Evolutionary conservation across 92 coral and sea anemone genomes (phyloP).

Genomic region (Bergia sp.): DNA sequence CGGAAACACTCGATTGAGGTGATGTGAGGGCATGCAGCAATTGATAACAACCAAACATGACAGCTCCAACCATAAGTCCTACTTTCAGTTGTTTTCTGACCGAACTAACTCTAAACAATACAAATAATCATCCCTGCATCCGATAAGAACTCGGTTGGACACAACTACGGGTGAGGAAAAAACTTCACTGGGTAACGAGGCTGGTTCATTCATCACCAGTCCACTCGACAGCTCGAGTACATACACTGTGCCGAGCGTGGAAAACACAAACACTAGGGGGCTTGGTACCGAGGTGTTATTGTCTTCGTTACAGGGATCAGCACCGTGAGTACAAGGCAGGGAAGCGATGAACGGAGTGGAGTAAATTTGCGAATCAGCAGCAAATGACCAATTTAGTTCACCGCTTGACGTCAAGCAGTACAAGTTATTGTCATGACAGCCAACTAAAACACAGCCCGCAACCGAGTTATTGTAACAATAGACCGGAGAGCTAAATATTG

Average conservation of each 20-base stretch:
- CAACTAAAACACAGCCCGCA: conserved; percentile 61
- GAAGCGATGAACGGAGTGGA: conserved; percentile 77
- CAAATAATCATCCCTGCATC: conserved; percentile 86
- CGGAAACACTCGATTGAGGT: no score
- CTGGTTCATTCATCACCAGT: conserved; percentile 46
- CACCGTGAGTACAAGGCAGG: neutral
- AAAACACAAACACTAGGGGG: conserved; percentile 55
- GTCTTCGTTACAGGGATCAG: neutral
- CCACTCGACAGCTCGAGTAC: conserved; percentile 65
- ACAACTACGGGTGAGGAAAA: conserved; percentile 92
- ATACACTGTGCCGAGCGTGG: conserved; percentile 81
- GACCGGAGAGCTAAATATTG: conserved; percentile 80
- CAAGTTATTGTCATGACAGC: conserved; percentile 74
- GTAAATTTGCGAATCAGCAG: conserved; percentile 78
- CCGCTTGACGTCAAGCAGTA: conserved; percentile 75
- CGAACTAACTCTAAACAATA: conserved; percentile 63
- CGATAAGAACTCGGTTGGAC: conserved; percentile 64
- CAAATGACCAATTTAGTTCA: conserved; percentile 66
- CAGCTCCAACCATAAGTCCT: neutral
- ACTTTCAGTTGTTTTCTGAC: neutral
- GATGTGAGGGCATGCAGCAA: no score
- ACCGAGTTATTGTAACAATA: neutral
- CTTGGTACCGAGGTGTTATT: neutral
- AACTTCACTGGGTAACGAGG: conserved; percentile 84
- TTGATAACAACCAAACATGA: no score